A percentile compares a stretch with the other conserved stretches of the same genome.
phyloP scores from a whole-genome alignment of 1,140 invertebrate genomes.

The Frieseomelitta varia region DNA sequence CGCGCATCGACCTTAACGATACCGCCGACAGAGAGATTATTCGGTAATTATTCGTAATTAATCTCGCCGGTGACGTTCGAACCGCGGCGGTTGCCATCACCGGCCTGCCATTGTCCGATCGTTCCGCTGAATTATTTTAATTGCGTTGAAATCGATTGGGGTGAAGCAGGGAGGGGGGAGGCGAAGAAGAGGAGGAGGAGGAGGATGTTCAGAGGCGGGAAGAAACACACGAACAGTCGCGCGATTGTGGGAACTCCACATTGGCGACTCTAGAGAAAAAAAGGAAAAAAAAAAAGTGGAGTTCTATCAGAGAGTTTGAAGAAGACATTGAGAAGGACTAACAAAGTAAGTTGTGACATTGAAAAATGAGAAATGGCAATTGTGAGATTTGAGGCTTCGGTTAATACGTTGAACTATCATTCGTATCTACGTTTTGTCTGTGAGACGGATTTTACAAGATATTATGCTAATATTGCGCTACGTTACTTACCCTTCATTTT shows the following conservation, averaged over 20 bases:
- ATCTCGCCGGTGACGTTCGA: slow-evolving; percentile 59
- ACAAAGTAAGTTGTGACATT: no score
- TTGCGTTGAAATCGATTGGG: neutral
- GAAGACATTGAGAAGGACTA: no score
- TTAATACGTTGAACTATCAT: no score
- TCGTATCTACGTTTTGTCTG: no score
- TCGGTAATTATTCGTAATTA: slow-evolving; percentile 80
- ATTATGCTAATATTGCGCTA: no score
- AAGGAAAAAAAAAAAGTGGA: neutral
- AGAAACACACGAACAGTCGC: no score
- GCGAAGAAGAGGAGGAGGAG: neutral
- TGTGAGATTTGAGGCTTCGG: no score
- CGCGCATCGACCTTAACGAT: slow-evolving; percentile 65
- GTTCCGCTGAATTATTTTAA: neutral
- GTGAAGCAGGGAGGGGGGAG: no score
- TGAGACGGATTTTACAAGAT: no score
- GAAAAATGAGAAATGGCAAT: neutral
- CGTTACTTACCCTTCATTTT: no score
- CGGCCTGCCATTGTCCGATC: slow-evolving; percentile 37
- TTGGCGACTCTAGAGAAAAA: no score
- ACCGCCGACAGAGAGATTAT: slow-evolving; percentile 66
- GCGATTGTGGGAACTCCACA: no score
- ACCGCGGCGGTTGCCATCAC: neutral
- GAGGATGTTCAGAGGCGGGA: neutral
- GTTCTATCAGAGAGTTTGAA: neutral